A percentile compares a stretch with the other conserved stretches of the same genome.
phyloP scores from a whole-genome alignment of 1,140 invertebrate species.

The Leucophenga varia region DNA sequence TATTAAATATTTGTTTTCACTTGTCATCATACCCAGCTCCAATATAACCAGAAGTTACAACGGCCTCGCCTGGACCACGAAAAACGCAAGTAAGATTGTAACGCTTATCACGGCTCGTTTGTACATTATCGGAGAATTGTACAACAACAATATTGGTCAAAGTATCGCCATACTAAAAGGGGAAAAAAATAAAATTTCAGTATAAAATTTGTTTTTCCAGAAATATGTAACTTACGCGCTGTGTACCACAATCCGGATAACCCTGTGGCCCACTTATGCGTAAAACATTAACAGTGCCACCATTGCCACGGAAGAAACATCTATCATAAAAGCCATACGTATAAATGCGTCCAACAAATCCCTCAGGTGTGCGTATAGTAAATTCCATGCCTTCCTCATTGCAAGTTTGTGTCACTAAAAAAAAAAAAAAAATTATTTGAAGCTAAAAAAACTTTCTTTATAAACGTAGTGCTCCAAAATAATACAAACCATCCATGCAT shows the following conservation, averaged over 20 bases:
- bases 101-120: slow-evolving; percentile 85
- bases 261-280: slow-evolving; percentile 84
- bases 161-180: slow-evolving; percentile 79
- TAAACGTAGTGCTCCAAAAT: too few species aligned
- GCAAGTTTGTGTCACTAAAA: slow-evolving; percentile 83
- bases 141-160: slow-evolving; percentile 94
- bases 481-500: slow-evolving; percentile 81
- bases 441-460: too few species aligned
- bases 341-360: slow-evolving; percentile 86
- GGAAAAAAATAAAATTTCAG: slow-evolving; percentile 2
- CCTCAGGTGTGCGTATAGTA: slow-evolving; percentile 81
- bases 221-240: slow-evolving; percentile 61
- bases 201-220: neutral
- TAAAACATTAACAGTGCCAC: slow-evolving; percentile 78
- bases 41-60: slow-evolving; percentile 91
- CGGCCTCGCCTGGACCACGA: slow-evolving; percentile 85
- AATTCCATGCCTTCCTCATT: slow-evolving; percentile 94
- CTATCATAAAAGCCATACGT: slow-evolving; percentile 89
- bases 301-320: slow-evolving; percentile 88
- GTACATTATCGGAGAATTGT: slow-evolving; percentile 90
- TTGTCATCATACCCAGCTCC: slow-evolving; percentile 74
- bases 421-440: too few species aligned
- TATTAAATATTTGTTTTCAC: neutral
- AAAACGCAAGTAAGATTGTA: slow-evolving; percentile 91
- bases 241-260: slow-evolving; percentile 89